Evolutionary conservation across 2,113 vertebrate genomes (phyloP).

Genomic region (Romanogobio albipinnatus): DNA sequence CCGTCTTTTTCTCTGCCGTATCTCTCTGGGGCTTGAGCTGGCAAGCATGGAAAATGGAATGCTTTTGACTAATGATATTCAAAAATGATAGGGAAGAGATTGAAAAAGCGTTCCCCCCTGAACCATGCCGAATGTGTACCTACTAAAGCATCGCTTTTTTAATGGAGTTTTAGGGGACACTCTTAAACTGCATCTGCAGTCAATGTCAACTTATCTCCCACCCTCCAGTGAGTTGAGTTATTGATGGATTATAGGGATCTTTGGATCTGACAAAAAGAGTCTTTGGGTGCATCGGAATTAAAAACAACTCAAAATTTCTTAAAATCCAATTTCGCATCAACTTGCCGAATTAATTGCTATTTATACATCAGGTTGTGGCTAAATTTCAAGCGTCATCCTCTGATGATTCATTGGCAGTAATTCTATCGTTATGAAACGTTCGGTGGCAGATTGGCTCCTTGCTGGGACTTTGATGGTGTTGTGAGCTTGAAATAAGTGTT

Average conservation of each 20-base stretch:
- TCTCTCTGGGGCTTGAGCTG: constrained; percentile 86
- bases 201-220: constrained; percentile 60
- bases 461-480: constrained; percentile 24
- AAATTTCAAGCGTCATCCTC: constrained; percentile 18
- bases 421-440: neutral
- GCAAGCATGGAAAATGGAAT: constrained; percentile 96
- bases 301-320: constrained; percentile 1
- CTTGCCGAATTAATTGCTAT: neutral
- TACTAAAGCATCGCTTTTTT: constrained; percentile 72
- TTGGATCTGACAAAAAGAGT: neutral
- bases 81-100: constrained; percentile 99
- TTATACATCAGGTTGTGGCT: neutral
- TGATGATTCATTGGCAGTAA: constrained; percentile 22
- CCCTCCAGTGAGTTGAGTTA: constrained; percentile 41
- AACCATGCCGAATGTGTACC: constrained; percentile 83
- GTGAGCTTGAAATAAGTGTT: constrained; percentile 32
- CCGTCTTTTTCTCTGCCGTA: constrained; percentile 41
- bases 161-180: constrained; percentile 64
- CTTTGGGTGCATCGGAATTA: neutral
- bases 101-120: constrained; percentile 91
- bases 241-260: constrained; percentile 52
- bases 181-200: constrained; percentile 55
- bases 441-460: constrained; percentile 25
- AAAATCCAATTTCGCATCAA: neutral
- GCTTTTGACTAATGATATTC: constrained; percentile 97